Percentiles rank a stretch among this genome's conserved stretches.
These are phyloP conservation scores for Arnoldichthys spilopterus DNA, from an alignment of 2,797 vertebrate genomes.

Conservation along the genomic window DNA sequence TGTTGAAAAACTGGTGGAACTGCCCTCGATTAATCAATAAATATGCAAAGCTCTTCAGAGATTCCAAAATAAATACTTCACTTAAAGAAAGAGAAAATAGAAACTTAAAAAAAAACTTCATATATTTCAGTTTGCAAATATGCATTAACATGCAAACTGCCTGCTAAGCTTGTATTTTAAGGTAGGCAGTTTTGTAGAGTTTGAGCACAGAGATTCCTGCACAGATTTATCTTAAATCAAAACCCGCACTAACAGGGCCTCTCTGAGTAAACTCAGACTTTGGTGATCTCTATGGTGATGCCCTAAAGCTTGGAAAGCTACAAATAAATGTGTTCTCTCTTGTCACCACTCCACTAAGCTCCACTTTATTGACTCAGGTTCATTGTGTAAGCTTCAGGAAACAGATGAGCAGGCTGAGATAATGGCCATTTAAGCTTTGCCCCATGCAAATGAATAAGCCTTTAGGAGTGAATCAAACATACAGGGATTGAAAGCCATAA, in stretches of 20 bases:
- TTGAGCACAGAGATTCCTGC: not conserved
- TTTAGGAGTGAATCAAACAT: slow-evolving; percentile 54
- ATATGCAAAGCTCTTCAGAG: not conserved
- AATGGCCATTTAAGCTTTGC: slow-evolving; percentile 61
- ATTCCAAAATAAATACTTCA: not conserved
- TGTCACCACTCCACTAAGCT: slow-evolving; percentile 41
- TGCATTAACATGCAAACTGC: no score
- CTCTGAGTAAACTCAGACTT: slow-evolving; percentile 21
- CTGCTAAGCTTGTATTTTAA: no score
- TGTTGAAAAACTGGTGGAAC: not conserved
- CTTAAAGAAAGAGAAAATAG: not conserved
- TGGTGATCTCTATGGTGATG: slow-evolving; percentile 8
- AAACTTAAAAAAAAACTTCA: not conserved
- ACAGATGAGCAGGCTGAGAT: slow-evolving; percentile 44
- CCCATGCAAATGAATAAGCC: slow-evolving; percentile 51
- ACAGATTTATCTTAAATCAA: slow-evolving; percentile 10
- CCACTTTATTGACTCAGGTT: slow-evolving; percentile 37
- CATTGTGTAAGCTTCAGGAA: slow-evolving; percentile 48
- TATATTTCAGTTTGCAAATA: not conserved
- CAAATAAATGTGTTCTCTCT: slow-evolving; percentile 35
- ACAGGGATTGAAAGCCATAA: slow-evolving; percentile 48
- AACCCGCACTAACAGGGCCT: not conserved
- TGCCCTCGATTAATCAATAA: not conserved
- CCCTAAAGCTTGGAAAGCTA: slow-evolving; percentile 37
- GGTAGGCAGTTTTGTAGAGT: not conserved